Evolutionary conservation across 23 tunicate genomes (phyloP).

Genomic region (Halocynthia roretzi): DNA sequence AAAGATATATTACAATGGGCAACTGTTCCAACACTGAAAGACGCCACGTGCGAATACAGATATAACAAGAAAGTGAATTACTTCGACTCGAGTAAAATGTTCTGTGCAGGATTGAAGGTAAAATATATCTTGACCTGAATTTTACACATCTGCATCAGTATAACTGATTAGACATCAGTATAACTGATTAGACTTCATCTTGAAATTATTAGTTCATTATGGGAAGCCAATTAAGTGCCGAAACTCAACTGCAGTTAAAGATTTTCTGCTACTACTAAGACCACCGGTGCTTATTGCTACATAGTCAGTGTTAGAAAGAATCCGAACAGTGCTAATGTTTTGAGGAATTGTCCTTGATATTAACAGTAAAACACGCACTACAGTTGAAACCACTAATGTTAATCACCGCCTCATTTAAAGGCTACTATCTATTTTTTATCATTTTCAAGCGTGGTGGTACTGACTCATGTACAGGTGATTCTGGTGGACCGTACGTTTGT

Average conservation of each 20-base stretch:
- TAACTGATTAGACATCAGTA: not conserved
- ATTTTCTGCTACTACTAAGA: too few relatives aligned
- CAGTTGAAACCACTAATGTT: too few relatives aligned
- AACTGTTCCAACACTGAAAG: constrained; percentile 52
- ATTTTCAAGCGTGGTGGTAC: constrained; percentile 56
- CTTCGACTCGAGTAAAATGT: constrained; percentile 46
- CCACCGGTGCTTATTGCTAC: too few relatives aligned
- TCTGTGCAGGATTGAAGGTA: constrained; percentile 88
- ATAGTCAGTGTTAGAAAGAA: too few relatives aligned
- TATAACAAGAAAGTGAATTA: constrained; percentile 38
- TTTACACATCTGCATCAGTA: not conserved
- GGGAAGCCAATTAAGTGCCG: too few relatives aligned
- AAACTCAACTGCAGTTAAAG: too few relatives aligned
- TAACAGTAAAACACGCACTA: too few relatives aligned
- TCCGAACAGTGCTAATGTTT: too few relatives aligned
- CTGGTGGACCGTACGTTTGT: constrained; percentile 95
- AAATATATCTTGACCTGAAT: not conserved
- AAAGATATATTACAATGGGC: constrained; percentile 50
- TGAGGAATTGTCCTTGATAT: too few relatives aligned
- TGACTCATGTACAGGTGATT: constrained; percentile 90
- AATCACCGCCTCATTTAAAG: too few relatives aligned
- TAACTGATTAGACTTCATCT: not conserved
- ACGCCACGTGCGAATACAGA: constrained; percentile 39
- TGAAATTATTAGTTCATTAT: not conserved
- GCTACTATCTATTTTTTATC: too few relatives aligned